Conservation (phyloP, 2,888 invertebrate species). For the Polyommatus icarus region DNA sequence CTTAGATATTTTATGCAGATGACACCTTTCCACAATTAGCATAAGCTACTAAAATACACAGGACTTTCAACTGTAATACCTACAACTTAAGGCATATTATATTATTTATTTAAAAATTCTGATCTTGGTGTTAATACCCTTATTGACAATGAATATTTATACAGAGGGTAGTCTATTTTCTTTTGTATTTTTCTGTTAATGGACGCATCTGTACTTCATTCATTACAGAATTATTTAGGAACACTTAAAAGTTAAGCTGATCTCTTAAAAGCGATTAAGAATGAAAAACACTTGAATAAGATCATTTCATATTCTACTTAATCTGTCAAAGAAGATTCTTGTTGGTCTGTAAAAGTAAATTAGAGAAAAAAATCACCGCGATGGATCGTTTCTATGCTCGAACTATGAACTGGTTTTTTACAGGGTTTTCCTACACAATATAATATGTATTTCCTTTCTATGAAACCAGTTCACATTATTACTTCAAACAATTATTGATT, state of each 20-base stretch:
- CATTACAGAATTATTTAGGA: slow-evolving; percentile 19
- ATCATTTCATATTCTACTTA: background rate
- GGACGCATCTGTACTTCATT: slow-evolving; percentile 7
- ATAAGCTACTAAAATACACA: slow-evolving; percentile 37
- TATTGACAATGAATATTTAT: slow-evolving; percentile 73
- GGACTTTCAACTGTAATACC: slow-evolving; percentile 33
- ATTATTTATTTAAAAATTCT: background rate
- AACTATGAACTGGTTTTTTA: too few relatives aligned
- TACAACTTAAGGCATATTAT: slow-evolving; percentile 35
- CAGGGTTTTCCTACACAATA: too few relatives aligned
- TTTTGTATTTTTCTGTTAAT: slow-evolving; percentile 46
- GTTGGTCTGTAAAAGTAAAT: too few relatives aligned
- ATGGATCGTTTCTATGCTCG: too few relatives aligned
- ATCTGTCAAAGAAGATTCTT: background rate
- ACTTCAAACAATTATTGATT: too few relatives aligned
- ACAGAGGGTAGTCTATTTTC: slow-evolving; percentile 60
- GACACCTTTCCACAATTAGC: slow-evolving; percentile 60
- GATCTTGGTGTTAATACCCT: slow-evolving; percentile 47
- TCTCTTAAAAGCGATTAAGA: background rate
- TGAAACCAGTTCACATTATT: too few relatives aligned
- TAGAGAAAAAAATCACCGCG: too few relatives aligned
- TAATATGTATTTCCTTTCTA: too few relatives aligned
- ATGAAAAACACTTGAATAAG: background rate
- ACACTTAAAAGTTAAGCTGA: slow-evolving; percentile 24
- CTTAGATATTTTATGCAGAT: slow-evolving; percentile 74